A percentile compares a stretch with the other conserved stretches of the same genome.
Evolutionary conservation across 2,888 invertebrate genomes (phyloP).

Genomic region (Anoncus sp.): DNA sequence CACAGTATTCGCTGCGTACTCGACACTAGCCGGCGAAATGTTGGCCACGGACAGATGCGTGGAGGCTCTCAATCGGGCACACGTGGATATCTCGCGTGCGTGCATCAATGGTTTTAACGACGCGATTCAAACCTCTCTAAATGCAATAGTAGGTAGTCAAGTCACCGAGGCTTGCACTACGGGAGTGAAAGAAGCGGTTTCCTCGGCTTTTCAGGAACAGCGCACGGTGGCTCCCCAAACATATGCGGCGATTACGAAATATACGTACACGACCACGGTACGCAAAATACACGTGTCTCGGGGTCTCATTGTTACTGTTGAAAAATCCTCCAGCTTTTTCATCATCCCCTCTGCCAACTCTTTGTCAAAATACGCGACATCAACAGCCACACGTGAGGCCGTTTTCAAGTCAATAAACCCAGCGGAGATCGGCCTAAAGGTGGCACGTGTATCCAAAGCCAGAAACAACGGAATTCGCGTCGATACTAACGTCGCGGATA

Average conservation of each 20-base stretch:
- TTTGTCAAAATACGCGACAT: neutral
- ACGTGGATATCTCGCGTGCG: neutral
- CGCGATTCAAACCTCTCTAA: neutral
- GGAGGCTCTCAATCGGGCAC: neutral
- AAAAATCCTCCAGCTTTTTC: neutral
- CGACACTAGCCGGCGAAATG: neutral
- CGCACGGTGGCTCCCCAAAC: neutral
- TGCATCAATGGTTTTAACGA: neutral
- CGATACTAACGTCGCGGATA: neutral
- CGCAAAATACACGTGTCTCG: no score
- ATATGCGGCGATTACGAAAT: no score
- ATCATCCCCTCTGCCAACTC: neutral
- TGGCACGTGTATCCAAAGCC: neutral
- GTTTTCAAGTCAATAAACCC: conserved; percentile 10
- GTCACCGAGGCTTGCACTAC: conserved; percentile 7
- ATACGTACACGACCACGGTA: no score
- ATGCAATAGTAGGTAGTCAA: neutral
- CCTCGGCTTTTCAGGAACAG: neutral
- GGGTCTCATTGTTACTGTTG: neutral
- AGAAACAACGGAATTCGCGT: conserved; percentile 1
- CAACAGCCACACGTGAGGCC: neutral
- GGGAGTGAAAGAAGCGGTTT: conserved; percentile 6
- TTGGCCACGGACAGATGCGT: neutral
- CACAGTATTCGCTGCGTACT: conserved; percentile 17
- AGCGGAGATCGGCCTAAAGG: neutral